These are phyloP conservation scores for Nasonovia ribisnigri DNA, from an alignment of 2,888 invertebrate genomes.

Conservation along the genomic window DNA sequence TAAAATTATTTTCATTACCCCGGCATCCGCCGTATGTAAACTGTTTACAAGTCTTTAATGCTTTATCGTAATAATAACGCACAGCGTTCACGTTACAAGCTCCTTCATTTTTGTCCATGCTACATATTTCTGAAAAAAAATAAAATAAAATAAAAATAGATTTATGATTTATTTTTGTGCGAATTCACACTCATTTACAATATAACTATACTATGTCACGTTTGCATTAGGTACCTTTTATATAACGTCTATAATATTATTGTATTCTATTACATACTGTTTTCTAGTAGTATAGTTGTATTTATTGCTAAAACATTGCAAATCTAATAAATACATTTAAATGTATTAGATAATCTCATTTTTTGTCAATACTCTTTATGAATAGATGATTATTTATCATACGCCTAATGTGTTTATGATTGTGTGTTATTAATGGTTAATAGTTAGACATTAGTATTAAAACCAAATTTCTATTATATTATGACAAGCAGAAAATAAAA, in stretches of 20 bases:
- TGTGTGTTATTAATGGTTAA: background rate
- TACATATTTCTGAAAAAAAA: conserved; percentile 81
- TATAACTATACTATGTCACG: background rate
- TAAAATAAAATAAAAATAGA: no score
- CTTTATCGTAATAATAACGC: conserved; percentile 84
- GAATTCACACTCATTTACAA: background rate
- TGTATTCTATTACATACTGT: background rate
- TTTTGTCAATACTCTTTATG: background rate
- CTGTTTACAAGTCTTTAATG: conserved; percentile 83
- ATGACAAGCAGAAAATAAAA: background rate
- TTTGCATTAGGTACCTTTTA: background rate
- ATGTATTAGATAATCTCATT: background rate
- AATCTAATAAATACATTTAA: background rate
- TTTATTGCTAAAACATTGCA: background rate
- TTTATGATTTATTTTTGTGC: background rate
- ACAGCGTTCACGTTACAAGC: conserved; percentile 90
- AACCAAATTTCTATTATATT: background rate
- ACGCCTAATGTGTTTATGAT: background rate
- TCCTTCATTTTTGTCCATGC: conserved; percentile 82
- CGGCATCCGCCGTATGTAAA: conserved; percentile 92
- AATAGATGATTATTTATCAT: background rate
- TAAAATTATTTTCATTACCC: conserved; percentile 93
- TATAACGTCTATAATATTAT: background rate
- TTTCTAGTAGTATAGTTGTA: background rate
- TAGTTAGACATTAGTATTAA: background rate